These are phyloP conservation scores for Coptodon bakossiorum DNA, from an alignment of 2,113 vertebrate genomes.

Conservation along the genomic window DNA sequence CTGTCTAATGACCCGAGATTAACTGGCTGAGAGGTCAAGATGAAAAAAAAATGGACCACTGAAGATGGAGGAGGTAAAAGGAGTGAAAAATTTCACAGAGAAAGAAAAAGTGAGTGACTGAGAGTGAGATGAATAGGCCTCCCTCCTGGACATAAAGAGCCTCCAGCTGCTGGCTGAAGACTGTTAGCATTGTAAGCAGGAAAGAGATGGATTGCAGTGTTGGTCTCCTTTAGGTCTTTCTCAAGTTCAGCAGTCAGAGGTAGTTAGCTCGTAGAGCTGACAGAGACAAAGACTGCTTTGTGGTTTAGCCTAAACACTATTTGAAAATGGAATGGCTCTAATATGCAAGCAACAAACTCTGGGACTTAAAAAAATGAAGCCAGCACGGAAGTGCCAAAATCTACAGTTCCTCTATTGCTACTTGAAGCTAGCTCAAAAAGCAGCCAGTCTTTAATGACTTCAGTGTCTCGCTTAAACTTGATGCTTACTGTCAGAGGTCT, in stretches of 20 bases:
- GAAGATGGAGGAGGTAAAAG: background rate
- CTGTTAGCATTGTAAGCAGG: background rate
- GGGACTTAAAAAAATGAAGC: background rate
- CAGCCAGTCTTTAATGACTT: background rate
- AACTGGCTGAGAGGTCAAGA: conserved; percentile 50
- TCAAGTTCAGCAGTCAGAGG: background rate
- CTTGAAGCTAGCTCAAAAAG: background rate
- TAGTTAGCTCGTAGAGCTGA: background rate
- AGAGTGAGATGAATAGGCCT: conserved; percentile 34
- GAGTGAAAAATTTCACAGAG: background rate
- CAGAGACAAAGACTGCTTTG: background rate
- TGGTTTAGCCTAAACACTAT: background rate
- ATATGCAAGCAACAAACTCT: background rate
- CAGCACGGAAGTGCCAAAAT: background rate
- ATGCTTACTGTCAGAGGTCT: background rate
- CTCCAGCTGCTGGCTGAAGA: background rate
- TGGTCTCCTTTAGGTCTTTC: background rate
- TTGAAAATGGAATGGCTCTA: background rate
- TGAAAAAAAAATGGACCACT: background rate
- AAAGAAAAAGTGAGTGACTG: background rate
- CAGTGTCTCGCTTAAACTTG: background rate
- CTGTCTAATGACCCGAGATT: conserved; percentile 57
- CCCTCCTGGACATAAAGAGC: background rate
- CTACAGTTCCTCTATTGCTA: background rate
- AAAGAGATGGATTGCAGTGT: background rate